phyloP scores from a whole-genome alignment of 2,113 vertebrate genomes.

The Condylura cristata region DNA sequence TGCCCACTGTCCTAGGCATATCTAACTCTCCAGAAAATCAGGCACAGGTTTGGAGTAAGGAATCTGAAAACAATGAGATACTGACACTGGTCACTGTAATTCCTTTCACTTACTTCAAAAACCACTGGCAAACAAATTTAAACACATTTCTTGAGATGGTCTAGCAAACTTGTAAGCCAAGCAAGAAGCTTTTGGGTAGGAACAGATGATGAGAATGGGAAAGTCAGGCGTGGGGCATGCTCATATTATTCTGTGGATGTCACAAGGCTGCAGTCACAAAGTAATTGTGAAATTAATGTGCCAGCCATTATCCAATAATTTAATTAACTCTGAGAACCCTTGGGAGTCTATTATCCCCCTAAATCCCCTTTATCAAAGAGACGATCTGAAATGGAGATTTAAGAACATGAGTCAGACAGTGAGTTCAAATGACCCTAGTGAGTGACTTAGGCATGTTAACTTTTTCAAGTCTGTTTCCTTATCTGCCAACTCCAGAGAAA shows the following conservation, averaged over 20 bases:
- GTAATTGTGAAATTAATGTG: slow-evolving; percentile 20
- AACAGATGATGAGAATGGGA: background rate
- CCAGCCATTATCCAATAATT: background rate
- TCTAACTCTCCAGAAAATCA: background rate
- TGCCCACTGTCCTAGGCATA: background rate
- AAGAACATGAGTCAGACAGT: slow-evolving; percentile 18
- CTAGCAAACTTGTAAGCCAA: background rate
- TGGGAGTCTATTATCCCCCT: background rate
- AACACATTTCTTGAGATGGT: background rate
- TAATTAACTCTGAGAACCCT: slow-evolving; percentile 37
- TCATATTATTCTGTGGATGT: background rate
- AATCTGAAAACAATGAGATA: slow-evolving; percentile 15
- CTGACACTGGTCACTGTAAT: background rate
- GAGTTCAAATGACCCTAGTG: background rate
- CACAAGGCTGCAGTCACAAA: background rate
- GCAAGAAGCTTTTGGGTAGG: background rate
- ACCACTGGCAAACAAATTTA: slow-evolving; percentile 15
- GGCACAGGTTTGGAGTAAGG: background rate
- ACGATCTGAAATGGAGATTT: slow-evolving; percentile 9
- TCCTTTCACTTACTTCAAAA: background rate
- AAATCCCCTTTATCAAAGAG: slow-evolving; percentile 36
- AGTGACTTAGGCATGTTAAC: background rate
- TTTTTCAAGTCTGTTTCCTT: slow-evolving; percentile 17
- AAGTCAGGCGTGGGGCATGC: background rate
- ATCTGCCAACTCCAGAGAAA: background rate